Percentiles rank a stretch among this genome's conserved stretches.
Evolutionary conservation across 1,140 invertebrate species (phyloP).

Genomic region (Drosophila miranda): DNA sequence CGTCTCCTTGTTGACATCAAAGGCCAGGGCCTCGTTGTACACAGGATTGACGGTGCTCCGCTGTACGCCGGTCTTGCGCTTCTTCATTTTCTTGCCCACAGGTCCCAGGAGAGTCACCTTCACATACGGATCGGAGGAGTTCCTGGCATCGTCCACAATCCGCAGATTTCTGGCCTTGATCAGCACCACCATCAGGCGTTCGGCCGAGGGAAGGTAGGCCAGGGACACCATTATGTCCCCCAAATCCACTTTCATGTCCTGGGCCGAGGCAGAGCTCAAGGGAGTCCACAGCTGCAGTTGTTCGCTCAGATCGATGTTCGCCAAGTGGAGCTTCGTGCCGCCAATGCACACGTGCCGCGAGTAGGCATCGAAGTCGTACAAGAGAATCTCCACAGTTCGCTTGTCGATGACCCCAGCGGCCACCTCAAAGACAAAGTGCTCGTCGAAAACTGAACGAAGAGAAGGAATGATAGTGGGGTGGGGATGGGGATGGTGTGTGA

Average conservation of each 20-base stretch:
- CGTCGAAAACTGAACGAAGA: constrained; percentile 85
- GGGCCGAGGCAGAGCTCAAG: constrained; percentile 81
- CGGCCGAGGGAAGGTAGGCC: constrained; percentile 86
- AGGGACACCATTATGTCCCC: constrained; percentile 88
- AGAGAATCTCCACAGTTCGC: constrained; percentile 83
- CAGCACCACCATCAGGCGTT: constrained; percentile 87
- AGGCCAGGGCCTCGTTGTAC: constrained; percentile 94
- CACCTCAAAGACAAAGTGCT: constrained; percentile 90
- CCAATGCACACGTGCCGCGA: constrained; percentile 85
- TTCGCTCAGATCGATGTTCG: constrained; percentile 82
- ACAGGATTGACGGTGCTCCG: constrained; percentile 92
- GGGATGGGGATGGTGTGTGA: too few relatives aligned
- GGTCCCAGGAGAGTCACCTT: constrained; percentile 92
- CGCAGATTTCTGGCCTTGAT: constrained; percentile 87
- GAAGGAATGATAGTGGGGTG: too few relatives aligned
- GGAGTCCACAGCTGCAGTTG: constrained; percentile 82
- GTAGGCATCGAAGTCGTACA: constrained; percentile 88
- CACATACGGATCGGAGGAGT: constrained; percentile 90
- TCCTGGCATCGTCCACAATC: constrained; percentile 84
- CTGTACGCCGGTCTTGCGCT: constrained; percentile 94
- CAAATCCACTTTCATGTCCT: constrained; percentile 83
- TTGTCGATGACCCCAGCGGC: constrained; percentile 84
- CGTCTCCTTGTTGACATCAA: constrained; percentile 88
- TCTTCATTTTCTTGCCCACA: constrained; percentile 90
- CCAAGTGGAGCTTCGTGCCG: constrained; percentile 83